A percentile compares a stretch with the other conserved stretches of the same genome.
Conservation (phyloP, 30 jellyfish, hydroid and myxozoan genomes). For the Turritopsis dohrnii region DNA sequence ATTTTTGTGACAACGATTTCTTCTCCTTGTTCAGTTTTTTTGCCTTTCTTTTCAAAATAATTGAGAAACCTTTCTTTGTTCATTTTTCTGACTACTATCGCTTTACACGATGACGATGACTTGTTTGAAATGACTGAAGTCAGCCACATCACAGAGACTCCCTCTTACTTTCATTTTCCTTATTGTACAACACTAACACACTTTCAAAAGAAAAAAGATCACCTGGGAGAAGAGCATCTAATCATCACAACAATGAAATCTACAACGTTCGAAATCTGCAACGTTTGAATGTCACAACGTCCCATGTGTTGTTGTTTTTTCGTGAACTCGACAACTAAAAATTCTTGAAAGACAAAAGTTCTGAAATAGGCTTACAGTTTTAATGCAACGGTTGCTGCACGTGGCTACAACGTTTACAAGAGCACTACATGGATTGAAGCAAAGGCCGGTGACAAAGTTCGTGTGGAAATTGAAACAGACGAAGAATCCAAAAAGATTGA, state of each 20-base stretch:
- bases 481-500: constrained; percentile 8
- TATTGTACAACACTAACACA: constrained; percentile 7
- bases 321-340: constrained; percentile 10
- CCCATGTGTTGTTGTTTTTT: too few species aligned
- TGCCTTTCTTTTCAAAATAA: constrained; percentile 6
- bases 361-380: not conserved
- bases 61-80: constrained; percentile 3
- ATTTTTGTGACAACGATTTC: constrained; percentile 8
- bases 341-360: constrained; percentile 4
- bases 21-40: constrained; percentile 4
- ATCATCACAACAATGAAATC: constrained; percentile 8
- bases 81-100: constrained; percentile 9
- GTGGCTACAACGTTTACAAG: constrained; percentile 9
- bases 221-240: constrained; percentile 13
- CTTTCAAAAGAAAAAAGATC: constrained; percentile 7
- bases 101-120: constrained; percentile 12
- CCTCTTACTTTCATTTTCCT: constrained; percentile 9
- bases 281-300: not conserved
- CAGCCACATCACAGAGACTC: constrained; percentile 14
- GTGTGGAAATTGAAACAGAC: too few species aligned
- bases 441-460: constrained; percentile 13
- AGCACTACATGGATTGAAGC: constrained; percentile 13
- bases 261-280: constrained; percentile 10
- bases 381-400: constrained; percentile 11
- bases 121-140: constrained; percentile 6